These are phyloP conservation scores for Rosalia funebris DNA, from an alignment of 2,888 invertebrate genomes.

Conservation along the genomic window DNA sequence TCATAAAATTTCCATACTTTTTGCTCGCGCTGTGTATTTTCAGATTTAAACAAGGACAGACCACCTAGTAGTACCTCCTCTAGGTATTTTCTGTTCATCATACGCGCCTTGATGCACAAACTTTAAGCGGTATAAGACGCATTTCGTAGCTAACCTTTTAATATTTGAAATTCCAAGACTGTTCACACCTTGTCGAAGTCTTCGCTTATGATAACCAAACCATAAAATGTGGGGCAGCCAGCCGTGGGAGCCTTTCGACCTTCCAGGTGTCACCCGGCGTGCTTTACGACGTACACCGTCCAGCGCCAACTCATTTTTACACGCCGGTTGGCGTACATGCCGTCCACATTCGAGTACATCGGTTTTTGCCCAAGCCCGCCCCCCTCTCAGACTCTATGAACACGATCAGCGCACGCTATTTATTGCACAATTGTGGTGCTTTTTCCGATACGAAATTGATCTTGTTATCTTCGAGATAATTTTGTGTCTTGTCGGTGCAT, in stretches of 20 bases:
- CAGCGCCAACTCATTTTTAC: slow-evolving; percentile 59
- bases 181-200: slow-evolving; percentile 33
- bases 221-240: slow-evolving; percentile 58
- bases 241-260: slow-evolving; percentile 57
- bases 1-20: too few relatives aligned
- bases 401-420: slow-evolving; percentile 53
- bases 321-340: slow-evolving; percentile 53
- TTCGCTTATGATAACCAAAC: slow-evolving; percentile 46
- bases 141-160: not conserved
- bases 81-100: too few relatives aligned
- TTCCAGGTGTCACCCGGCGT: slow-evolving; percentile 56
- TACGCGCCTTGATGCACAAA: too few relatives aligned
- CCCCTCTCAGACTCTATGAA: slow-evolving; percentile 51
- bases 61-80: too few relatives aligned
- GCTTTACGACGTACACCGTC: slow-evolving; percentile 56
- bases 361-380: slow-evolving; percentile 54
- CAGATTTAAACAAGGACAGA: too few relatives aligned
- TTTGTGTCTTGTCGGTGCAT: slow-evolving; percentile 41
- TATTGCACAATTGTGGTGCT: slow-evolving; percentile 56
- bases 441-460: slow-evolving; percentile 53
- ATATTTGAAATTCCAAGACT: slow-evolving; percentile 17
- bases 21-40: too few relatives aligned
- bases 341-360: slow-evolving; percentile 59
- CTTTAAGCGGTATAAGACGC: not conserved
- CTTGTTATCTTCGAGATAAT: slow-evolving; percentile 51